These are phyloP conservation scores for Rosalia funebris DNA, from an alignment of 2,888 invertebrate species.

Conservation along the genomic window DNA sequence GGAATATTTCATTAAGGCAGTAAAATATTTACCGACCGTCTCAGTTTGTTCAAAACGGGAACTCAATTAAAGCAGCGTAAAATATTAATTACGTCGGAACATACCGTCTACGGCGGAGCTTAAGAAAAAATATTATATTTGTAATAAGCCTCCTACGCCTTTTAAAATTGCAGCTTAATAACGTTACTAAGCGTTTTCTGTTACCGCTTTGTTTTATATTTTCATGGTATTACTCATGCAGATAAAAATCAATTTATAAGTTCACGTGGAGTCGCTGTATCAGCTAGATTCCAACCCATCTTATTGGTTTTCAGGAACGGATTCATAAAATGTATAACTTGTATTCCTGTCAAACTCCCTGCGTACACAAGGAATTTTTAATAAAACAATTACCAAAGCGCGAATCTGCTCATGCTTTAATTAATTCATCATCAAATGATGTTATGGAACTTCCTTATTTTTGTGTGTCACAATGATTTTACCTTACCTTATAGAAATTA, in stretches of 20 bases:
- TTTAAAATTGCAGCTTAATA: not conserved
- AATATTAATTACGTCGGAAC: constrained; percentile 13
- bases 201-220: not conserved
- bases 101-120: not conserved
- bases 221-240: not conserved
- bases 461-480: no score
- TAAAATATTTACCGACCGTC: not conserved
- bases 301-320: not conserved
- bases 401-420: no score
- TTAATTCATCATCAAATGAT: no score
- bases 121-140: not conserved
- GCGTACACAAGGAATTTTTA: not conserved
- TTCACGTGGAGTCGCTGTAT: not conserved
- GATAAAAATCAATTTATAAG: constrained; percentile 1
- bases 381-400: not conserved
- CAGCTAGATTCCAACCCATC: not conserved
- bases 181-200: not conserved
- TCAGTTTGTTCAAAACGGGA: not conserved
- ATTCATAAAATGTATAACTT: constrained; percentile 4
- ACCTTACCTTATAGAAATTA: no score
- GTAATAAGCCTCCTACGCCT: not conserved
- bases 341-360: not conserved
- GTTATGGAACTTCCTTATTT: no score
- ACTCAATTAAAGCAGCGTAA: constrained; percentile 14
- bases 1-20: constrained; percentile 2